Base-by-base conservation (phyloP, 2,797 vertebrate genomes). In the Characodon lateralis region DNA sequence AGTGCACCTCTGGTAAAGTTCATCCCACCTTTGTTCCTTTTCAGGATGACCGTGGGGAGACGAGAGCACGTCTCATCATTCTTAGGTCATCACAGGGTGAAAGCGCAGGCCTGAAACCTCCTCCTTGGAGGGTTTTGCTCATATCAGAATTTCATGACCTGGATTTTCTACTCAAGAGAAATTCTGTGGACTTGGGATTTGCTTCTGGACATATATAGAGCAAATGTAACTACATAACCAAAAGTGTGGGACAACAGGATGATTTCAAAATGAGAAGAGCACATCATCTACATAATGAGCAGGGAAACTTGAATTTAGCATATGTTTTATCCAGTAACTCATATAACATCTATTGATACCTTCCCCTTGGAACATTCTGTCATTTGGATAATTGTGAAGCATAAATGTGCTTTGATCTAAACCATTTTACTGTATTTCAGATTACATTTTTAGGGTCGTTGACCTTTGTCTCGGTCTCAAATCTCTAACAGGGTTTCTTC, bases 31-130 rank as follows among this genome's bases (percentile, higher is more conserved):
- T 63, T 65, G 73, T 10, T 84, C 28, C 55, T 61, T 13, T 51
- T 28, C 24, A 31, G 14, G 71, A 28, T 0, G 72, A 51, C 39
- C 20, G 72, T 0, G 31, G 75, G 22, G 56, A 50, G 73, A 58
- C 7, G 14, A 18, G 35, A 31, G 50, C 14, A 18, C 24, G 2
- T 83, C 80, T 69, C 82, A 82, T 59, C 73, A 31, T 35, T 26
- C 24, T 39, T 35, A 9, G 80, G 80, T 65, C 74, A 55, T 31
- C 46, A 24, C 68, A 6, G 74, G 43, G 22, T 53, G 70, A 75
- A 28, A 8, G 22, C 10, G 35, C 4, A 26, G 65, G 59, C 43
- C 50, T 72, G 73, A 58, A 71, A 66, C 53, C 14, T 43, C 58
- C 69, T 72, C 71, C 68, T 63, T 6, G 24, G 72, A 50, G 39